Evolutionary conservation across 2,888 invertebrate genomes (phyloP).

Genomic region (Dolomedes plantarius): DNA sequence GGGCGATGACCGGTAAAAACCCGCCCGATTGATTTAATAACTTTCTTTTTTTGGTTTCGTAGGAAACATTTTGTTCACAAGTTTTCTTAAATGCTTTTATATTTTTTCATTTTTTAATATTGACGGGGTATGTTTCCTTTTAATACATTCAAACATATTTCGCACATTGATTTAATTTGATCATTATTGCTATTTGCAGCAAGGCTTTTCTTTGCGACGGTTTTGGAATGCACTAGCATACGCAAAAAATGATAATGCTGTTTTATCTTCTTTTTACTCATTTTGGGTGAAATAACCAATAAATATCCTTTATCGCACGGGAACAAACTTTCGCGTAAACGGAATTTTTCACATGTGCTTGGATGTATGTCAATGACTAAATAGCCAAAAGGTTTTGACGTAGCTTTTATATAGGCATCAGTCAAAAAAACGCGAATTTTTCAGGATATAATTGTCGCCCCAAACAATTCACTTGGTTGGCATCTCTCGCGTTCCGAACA

Average conservation of each 20-base stretch:
- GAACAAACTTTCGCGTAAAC: conserved; percentile 40
- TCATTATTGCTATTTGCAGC: conserved; percentile 8
- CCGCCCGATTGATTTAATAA: conserved; percentile 43
- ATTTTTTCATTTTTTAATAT: conserved; percentile 34
- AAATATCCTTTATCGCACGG: not conserved
- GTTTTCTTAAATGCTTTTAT: not conserved
- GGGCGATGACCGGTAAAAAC: conserved; percentile 38
- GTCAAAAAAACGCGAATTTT: conserved; percentile 26
- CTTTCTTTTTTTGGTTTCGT: conserved; percentile 7
- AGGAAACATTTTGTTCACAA: not conserved
- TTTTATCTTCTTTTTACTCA: conserved; percentile 21
- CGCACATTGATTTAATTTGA: conserved; percentile 24
- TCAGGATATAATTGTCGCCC: conserved; percentile 26
- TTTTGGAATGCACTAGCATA: not conserved
- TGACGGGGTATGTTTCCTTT: conserved; percentile 7
- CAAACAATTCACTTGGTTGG: conserved; percentile 49
- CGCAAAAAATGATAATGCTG: conserved; percentile 23
- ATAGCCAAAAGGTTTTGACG: conserved; percentile 69
- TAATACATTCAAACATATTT: conserved; percentile 47
- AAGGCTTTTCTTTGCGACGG: conserved; percentile 17
- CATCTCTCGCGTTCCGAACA: conserved; percentile 53
- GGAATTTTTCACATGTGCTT: conserved; percentile 48
- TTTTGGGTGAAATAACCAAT: conserved; percentile 25
- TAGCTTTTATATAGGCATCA: conserved; percentile 70
- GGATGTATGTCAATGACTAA: conserved; percentile 72